A percentile compares a stretch with the other conserved stretches of the same genome.
phyloP scores from a whole-genome alignment of 1,140 invertebrate species.

The roundworm (Caenorhabditis elegans) region DNA sequence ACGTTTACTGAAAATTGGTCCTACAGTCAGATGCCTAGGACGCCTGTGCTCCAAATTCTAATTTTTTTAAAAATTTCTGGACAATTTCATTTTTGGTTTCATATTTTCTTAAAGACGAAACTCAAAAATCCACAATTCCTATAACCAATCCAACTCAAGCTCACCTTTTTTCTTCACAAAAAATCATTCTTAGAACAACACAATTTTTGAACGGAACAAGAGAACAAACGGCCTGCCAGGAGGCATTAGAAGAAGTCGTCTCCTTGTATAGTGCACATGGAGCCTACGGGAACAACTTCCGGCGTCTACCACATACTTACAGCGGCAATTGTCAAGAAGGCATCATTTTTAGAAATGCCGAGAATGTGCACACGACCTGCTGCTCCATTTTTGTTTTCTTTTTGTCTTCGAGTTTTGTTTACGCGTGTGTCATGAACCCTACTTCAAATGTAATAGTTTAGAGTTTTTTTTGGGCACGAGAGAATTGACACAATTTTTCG shows the following conservation, averaged over 20 bases:
- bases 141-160: too few species aligned
- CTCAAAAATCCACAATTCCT: too few species aligned
- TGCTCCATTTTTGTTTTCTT: not conserved
- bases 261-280: not conserved
- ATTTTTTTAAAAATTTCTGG: too few species aligned
- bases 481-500: not conserved
- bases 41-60: too few species aligned
- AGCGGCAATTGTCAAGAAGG: conserved; percentile 22
- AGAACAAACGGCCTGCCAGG: not conserved
- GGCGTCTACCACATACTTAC: conserved; percentile 10
- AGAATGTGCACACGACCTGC: conserved; percentile 19
- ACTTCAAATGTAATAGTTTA: conserved; percentile 13
- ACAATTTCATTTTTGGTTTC: too few species aligned
- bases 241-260: conserved; percentile 17
- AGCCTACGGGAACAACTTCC: conserved; percentile 4
- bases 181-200: not conserved
- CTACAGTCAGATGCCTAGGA: too few species aligned
- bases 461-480: not conserved
- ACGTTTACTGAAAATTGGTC: too few species aligned
- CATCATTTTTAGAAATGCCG: conserved; percentile 16
- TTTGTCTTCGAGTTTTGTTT: conserved; percentile 21
- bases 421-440: not conserved
- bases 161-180: not conserved
- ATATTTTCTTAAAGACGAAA: too few species aligned
- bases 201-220: not conserved